Evolutionary conservation across 30 jellyfish, hydroid and myxozoan genomes (phyloP).

Genomic region (Hydractinia echinata): DNA sequence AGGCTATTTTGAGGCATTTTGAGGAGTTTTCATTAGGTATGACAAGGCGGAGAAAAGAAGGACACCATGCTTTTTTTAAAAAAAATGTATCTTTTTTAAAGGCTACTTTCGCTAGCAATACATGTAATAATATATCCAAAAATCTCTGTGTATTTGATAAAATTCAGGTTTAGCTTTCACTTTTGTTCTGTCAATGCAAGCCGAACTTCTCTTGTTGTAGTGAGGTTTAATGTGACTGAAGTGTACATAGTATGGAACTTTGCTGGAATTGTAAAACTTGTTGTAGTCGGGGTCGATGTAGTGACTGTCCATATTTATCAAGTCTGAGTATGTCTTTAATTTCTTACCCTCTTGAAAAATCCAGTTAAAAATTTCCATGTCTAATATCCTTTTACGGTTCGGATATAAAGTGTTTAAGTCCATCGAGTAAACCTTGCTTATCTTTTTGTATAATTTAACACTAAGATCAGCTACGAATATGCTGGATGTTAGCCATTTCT

Average conservation of each 20-base stretch:
- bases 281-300: conserved; percentile 34
- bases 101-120: conserved; percentile 15
- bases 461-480: conserved; percentile 36
- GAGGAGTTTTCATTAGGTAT: too few species aligned
- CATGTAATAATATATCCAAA: conserved; percentile 37
- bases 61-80: too few species aligned
- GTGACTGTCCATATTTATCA: conserved; percentile 34
- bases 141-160: conserved; percentile 23
- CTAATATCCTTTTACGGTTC: conserved; percentile 8
- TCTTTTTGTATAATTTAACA: background rate
- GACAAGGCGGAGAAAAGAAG: too few species aligned
- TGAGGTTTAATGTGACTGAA: conserved; percentile 41
- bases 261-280: conserved; percentile 15
- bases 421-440: conserved; percentile 1
- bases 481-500: conserved; percentile 44
- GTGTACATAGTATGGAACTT: conserved; percentile 32
- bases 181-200: conserved; percentile 25
- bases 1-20: too few species aligned
- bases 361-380: conserved; percentile 42
- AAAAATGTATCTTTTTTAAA: too few species aligned
- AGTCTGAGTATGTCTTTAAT: conserved; percentile 12
- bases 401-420: conserved; percentile 27
- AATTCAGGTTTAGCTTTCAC: conserved; percentile 42
- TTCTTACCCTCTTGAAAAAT: conserved; percentile 39
- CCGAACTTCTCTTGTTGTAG: conserved; percentile 12